phyloP scores from a whole-genome alignment of 2,113 vertebrate species.

The Turdus rufiventris region DNA sequence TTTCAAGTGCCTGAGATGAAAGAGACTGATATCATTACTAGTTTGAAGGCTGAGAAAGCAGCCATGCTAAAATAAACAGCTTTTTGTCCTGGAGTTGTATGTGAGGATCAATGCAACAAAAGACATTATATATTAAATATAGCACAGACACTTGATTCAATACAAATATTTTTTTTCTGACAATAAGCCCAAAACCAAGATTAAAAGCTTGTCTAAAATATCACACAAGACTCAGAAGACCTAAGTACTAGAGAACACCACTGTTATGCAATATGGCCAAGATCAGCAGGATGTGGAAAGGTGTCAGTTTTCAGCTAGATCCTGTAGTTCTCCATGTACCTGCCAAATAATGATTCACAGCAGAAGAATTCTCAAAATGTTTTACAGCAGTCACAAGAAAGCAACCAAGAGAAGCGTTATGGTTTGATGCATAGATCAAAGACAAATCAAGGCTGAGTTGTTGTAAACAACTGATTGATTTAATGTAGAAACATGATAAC shows the following conservation, averaged over 20 bases:
- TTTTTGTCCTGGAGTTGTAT: background rate
- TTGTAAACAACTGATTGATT: background rate
- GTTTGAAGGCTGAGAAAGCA: background rate
- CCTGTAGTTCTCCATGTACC: background rate
- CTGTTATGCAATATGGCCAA: background rate
- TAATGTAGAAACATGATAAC: background rate
- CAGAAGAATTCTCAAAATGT: background rate
- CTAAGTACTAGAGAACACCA: background rate
- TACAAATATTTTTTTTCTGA: background rate
- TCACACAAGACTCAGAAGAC: background rate
- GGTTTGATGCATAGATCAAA: background rate
- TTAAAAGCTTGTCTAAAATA: background rate
- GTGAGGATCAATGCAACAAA: background rate
- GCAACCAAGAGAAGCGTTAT: background rate
- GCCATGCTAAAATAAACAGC: background rate
- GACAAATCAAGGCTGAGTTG: background rate
- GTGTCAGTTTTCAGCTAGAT: background rate
- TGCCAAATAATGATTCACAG: slow-evolving; percentile 22
- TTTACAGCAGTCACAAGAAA: background rate
- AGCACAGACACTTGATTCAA: background rate
- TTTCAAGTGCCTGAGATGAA: background rate
- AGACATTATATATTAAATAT: background rate
- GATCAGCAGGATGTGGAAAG: slow-evolving; percentile 7
- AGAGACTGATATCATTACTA: background rate
- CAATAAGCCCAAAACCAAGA: background rate